A percentile compares a stretch with the other conserved stretches of the same genome.
Evolutionary conservation across 2,113 vertebrate genomes (phyloP).

Genomic region (Elanus axillaris): DNA sequence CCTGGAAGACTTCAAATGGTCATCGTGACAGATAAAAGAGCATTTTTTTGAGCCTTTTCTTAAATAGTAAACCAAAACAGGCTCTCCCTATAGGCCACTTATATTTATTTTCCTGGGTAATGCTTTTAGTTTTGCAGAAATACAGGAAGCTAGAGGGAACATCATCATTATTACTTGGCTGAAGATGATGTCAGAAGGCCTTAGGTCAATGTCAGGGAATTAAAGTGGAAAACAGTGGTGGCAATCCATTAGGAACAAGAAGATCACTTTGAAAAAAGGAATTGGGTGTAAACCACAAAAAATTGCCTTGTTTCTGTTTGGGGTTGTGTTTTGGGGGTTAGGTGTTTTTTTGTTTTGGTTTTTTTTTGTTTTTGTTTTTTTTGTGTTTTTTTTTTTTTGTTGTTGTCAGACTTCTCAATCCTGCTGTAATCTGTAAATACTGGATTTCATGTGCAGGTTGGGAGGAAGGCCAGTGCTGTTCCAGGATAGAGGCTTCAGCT

Average conservation of each 20-base stretch:
- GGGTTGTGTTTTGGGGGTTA: no score
- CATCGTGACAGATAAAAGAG: background rate
- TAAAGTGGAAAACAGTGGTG: background rate
- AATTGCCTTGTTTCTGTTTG: background rate
- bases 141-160: background rate
- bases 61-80: background rate
- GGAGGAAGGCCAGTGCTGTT: background rate
- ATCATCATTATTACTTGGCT: background rate
- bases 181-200: no score
- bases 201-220: no score
- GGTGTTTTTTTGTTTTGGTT: background rate
- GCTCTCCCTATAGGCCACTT: background rate
- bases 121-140: background rate
- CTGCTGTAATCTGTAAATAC: background rate
- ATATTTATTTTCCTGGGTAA: conserved; percentile 1
- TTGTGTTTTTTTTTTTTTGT: no score
- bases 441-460: background rate
- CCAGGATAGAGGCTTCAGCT: background rate
- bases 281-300: background rate
- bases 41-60: background rate
- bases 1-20: conserved; percentile 15
- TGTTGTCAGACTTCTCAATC: background rate
- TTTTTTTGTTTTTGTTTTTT: no score
- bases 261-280: background rate
- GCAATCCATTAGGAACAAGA: background rate